Evolutionary conservation across 2,113 vertebrate species (phyloP), one percentile per base, ranked within the genome.

Genomic region (Nothobranchius furzeri): DNA sequence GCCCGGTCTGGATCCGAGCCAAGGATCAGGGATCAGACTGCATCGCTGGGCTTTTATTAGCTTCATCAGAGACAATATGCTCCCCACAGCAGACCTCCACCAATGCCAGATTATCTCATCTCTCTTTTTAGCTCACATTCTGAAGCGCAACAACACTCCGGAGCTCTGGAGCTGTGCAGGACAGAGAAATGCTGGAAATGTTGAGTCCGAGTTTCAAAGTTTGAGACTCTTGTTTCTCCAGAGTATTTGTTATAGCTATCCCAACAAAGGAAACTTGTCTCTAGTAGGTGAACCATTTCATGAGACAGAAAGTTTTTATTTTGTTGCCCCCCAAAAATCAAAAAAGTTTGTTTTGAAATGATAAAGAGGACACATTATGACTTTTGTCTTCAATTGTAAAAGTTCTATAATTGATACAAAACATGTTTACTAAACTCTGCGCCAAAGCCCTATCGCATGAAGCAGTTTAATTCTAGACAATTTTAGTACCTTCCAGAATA

Each of bases 61-160:
- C 86, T 84, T 81, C 81, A 85, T 86, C 63, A 50, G 64, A 85
- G 85, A 91, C 88, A 91, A 89, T 87, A 54, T 68, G 14, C 74
- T 64, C 85, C 81, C 82, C 72, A 73, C 83, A 83, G 87, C 72
- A 62, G 82, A 85, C 83, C 87, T 80, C 73, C 85, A 73, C 62
- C 75, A 61, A 30, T 77, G 85, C 82, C 85, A 89, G 82, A 89
- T 90, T 86, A 88, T 88, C 82, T 89, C 82, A 75, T 90, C 79
- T 75, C 63, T 78, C 77, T 84, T 85, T 77, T 71, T 65, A 78
- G 68, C 62, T 64, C 54, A n/a, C 59, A 85, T 84, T 83, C 79
- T 53, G 37, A 52, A 36, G 50, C 68, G 81, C 85, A 81, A 82
- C 71, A 62, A 55, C 68, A 76, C 74, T 58, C 61, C 60, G 79